phyloP scores from a whole-genome alignment of 2,113 vertebrate genomes.

The Caloenas nicobarica region DNA sequence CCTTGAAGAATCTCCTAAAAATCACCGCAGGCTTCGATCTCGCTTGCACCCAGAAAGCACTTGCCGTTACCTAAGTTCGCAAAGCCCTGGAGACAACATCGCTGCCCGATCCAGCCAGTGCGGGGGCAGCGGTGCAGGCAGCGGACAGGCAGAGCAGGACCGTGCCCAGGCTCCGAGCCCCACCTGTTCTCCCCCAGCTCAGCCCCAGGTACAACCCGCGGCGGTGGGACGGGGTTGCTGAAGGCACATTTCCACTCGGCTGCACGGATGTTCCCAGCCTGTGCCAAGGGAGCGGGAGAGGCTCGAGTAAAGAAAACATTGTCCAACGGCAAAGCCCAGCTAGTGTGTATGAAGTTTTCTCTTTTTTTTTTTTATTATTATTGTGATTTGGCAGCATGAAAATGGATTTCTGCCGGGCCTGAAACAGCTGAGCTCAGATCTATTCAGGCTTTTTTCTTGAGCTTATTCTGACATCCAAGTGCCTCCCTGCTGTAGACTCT shows the following conservation, averaged over 20 bases:
- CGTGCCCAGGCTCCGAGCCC: not conserved
- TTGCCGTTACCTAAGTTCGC: not conserved
- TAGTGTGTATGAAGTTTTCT: not conserved
- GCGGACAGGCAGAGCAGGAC: not conserved
- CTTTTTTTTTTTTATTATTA: not conserved
- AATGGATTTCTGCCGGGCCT: not conserved
- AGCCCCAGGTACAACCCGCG: not conserved
- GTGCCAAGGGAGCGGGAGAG: not conserved
- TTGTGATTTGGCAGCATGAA: not conserved
- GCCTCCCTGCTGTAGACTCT: not conserved
- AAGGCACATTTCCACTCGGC: not conserved
- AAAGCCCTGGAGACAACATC: not conserved
- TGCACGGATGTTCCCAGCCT: not conserved
- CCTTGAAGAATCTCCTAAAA: not conserved
- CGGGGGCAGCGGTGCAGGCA: not conserved
- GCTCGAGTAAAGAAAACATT: conserved; percentile 19
- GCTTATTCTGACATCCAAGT: not conserved
- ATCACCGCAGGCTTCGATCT: fast-evolving
- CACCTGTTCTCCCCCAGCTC: not conserved
- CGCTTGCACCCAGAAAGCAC: not conserved
- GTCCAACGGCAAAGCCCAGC: not conserved
- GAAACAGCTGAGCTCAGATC: not conserved
- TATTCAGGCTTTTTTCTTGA: not conserved
- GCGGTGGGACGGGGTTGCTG: not conserved
- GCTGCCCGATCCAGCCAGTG: not conserved